A percentile compares a stretch with the other conserved stretches of the same genome.
phyloP scores from a whole-genome alignment of 2,797 vertebrate species.

The Falco cherrug region DNA sequence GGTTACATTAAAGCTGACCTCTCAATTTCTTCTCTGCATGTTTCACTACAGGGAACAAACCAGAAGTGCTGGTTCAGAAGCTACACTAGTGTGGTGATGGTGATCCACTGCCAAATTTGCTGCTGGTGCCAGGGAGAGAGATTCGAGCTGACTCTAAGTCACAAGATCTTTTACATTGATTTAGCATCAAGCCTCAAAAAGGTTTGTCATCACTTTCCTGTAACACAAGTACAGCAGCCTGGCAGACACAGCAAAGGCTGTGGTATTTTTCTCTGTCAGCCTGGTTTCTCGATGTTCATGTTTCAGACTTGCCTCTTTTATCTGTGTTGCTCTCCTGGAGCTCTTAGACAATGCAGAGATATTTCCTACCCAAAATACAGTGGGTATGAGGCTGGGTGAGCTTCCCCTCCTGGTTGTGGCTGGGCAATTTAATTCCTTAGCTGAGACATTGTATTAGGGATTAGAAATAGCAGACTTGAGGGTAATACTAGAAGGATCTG shows the following conservation, averaged over 20 bases:
- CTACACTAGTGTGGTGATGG: accelerated
- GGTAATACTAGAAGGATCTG: not conserved
- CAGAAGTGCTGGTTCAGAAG: not conserved
- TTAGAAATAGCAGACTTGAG: not conserved
- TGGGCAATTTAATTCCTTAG: not conserved
- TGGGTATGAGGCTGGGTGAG: not conserved
- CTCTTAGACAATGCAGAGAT: not conserved
- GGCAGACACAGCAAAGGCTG: not conserved
- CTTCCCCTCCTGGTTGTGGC: not conserved
- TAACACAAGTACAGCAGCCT: not conserved
- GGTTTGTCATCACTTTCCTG: not conserved
- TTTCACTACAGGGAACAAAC: not conserved
- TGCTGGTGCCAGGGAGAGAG: not conserved
- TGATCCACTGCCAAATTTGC: not conserved
- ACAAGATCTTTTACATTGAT: not conserved
- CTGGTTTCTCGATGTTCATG: not conserved
- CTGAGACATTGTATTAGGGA: not conserved
- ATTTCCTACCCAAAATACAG: not conserved
- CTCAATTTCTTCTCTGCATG: not conserved
- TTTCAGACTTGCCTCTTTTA: not conserved
- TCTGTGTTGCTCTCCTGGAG: not conserved
- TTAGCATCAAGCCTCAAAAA: not conserved
- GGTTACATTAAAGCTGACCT: not conserved
- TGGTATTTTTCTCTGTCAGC: not conserved
- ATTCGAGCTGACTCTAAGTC: not conserved